Conservation (phyloP, 1,140 invertebrate species). For the Melitaea cinxia region DNA sequence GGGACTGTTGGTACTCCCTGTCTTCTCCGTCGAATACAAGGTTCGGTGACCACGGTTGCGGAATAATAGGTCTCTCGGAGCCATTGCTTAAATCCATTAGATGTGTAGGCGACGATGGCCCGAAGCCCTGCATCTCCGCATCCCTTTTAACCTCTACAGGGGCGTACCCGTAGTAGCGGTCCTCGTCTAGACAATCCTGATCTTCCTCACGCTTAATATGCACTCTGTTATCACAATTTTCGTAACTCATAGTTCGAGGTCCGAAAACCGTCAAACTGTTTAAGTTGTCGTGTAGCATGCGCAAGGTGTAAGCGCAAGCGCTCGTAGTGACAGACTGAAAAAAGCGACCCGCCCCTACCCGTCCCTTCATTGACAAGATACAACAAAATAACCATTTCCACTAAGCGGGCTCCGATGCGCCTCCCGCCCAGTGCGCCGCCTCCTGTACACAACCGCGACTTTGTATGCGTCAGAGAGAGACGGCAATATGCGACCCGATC, state of each 20-base stretch:
- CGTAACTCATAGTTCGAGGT: slow-evolving; percentile 67
- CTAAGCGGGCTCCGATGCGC: slow-evolving; percentile 48
- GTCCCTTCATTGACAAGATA: slow-evolving; percentile 78
- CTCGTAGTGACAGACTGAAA: slow-evolving; percentile 50
- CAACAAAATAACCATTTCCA: slow-evolving; percentile 75
- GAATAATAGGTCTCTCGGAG: slow-evolving; percentile 52
- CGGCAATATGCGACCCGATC: slow-evolving; percentile 47
- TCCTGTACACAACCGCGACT: slow-evolving; percentile 42
- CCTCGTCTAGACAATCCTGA: slow-evolving; percentile 63
- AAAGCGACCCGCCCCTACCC: slow-evolving; percentile 62
- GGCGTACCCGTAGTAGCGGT: slow-evolving; percentile 61
- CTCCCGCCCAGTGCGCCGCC: slow-evolving; percentile 68
- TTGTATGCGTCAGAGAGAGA: slow-evolving; percentile 54
- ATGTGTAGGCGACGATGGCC: slow-evolving; percentile 67
- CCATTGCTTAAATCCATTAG: slow-evolving; percentile 75
- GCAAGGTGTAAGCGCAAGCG: slow-evolving; percentile 51
- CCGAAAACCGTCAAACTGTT: slow-evolving; percentile 31
- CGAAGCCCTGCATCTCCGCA: slow-evolving; percentile 54
- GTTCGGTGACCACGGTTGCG: slow-evolving; percentile 54
- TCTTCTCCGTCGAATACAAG: slow-evolving; percentile 58
- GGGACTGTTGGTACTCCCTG: slow-evolving; percentile 57
- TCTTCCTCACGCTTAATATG: slow-evolving; percentile 70
- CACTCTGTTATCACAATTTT: slow-evolving; percentile 61
- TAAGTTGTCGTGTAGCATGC: slow-evolving; percentile 45
- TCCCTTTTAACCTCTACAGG: slow-evolving; percentile 64